A percentile compares a stretch with the other conserved stretches of the same genome.
Conservation (phyloP, 2,888 invertebrate genomes). For the Acanthoscelides obtectus region DNA sequence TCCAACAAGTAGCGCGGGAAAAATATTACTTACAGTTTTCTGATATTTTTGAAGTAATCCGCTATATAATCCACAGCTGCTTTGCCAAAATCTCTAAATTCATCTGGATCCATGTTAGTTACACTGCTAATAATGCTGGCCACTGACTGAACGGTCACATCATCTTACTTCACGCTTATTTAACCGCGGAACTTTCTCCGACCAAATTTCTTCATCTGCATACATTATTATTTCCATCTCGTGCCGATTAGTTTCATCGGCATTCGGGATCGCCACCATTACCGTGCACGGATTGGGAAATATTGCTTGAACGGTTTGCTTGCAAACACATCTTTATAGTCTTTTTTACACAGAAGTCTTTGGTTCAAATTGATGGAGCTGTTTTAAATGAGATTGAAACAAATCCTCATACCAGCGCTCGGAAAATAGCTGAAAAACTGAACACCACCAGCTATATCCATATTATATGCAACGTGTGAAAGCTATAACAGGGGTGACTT, state of each 20-base stretch:
- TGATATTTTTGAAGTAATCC: constrained; percentile 82
- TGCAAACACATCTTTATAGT: no score
- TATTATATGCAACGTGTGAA: no score
- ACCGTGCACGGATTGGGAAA: no score
- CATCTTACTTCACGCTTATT: neutral
- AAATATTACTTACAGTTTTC: constrained; percentile 61
- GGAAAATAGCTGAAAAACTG: no score
- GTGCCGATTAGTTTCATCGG: neutral
- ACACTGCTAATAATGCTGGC: neutral
- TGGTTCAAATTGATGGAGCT: no score
- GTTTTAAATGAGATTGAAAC: no score
- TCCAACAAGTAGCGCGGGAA: no score
- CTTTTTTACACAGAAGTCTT: no score
- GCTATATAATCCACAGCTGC: constrained; percentile 85
- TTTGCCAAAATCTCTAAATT: constrained; percentile 78
- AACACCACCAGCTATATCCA: no score
- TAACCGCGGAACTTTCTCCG: constrained; percentile 13
- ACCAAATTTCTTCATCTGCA: constrained; percentile 3
- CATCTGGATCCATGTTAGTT: constrained; percentile 63
- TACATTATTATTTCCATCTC: neutral
- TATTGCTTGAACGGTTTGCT: no score
- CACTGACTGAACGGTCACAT: neutral
- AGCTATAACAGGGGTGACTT: no score
- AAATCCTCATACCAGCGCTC: no score
- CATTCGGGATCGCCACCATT: neutral